These are phyloP conservation scores for Passer montanus DNA, from an alignment of 2,113 vertebrate species.

Conservation along the genomic window DNA sequence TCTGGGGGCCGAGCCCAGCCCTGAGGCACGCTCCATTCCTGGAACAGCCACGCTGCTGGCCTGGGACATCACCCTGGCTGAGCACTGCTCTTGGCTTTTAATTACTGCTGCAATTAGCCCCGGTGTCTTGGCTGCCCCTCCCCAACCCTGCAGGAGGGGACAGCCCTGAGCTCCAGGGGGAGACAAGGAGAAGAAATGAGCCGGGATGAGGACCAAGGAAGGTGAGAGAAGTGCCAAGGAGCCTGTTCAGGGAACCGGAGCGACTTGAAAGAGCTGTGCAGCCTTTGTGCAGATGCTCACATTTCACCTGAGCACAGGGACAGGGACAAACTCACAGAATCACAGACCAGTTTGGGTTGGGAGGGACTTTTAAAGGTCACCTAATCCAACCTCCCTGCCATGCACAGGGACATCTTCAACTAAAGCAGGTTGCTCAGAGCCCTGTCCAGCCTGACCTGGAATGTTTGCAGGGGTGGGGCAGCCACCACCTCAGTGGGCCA, in stretches of 20 bases:
- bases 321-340: not conserved
- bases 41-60: not conserved
- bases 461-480: not conserved
- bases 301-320: not conserved
- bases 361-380: not conserved
- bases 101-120: slow-evolving; percentile 7
- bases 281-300: not conserved
- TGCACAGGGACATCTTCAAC: not conserved
- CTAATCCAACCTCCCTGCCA: not conserved
- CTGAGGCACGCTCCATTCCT: not conserved
- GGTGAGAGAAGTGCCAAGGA: not conserved
- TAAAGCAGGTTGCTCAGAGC: not conserved
- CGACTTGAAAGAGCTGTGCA: not conserved
- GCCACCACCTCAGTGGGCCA: not conserved
- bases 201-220: rapidly evolving
- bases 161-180: not conserved
- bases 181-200: not conserved
- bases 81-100: not conserved
- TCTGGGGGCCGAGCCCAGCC: not conserved
- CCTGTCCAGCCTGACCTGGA: not conserved
- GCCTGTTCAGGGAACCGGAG: no score
- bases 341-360: not conserved
- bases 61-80: not conserved
- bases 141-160: not conserved
- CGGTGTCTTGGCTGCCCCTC: not conserved